A percentile compares a stretch with the other conserved stretches of the same genome.
phyloP scores from a whole-genome alignment of 2,797 vertebrate genomes.

The Aviceda leuphotes region DNA sequence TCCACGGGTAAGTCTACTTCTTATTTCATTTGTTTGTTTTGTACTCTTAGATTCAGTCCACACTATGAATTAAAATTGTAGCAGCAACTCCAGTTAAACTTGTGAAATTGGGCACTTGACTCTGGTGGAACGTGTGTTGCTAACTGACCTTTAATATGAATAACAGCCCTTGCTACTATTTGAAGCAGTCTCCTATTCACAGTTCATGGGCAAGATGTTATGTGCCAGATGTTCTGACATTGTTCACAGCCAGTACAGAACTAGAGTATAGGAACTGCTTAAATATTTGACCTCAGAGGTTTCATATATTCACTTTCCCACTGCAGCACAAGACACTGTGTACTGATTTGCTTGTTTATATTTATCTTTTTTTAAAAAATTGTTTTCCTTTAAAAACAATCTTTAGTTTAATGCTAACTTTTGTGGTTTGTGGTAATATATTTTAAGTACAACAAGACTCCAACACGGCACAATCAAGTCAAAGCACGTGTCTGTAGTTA shows the following conservation, averaged over 20 bases:
- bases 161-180: neutral
- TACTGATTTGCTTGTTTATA: neutral
- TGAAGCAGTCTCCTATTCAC: neutral
- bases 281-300: neutral
- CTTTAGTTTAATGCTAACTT: neutral
- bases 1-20: constrained; percentile 82
- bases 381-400: neutral
- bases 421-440: neutral
- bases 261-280: neutral
- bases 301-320: neutral
- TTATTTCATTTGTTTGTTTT: neutral
- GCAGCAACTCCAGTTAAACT: neutral
- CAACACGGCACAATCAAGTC: neutral
- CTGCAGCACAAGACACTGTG: neutral
- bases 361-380: neutral
- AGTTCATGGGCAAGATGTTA: neutral
- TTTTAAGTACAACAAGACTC: neutral
- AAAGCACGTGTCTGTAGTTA: neutral
- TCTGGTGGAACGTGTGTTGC: neutral
- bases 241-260: neutral
- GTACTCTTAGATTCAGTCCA: neutral
- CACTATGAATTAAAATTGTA: neutral
- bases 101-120: neutral
- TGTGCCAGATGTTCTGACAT: neutral
- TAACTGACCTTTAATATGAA: neutral